Percentiles rank a stretch among this genome's conserved stretches.
These are phyloP conservation scores for Eciton burchellii DNA, from an alignment of 1,140 invertebrate species.

Conservation along the genomic window DNA sequence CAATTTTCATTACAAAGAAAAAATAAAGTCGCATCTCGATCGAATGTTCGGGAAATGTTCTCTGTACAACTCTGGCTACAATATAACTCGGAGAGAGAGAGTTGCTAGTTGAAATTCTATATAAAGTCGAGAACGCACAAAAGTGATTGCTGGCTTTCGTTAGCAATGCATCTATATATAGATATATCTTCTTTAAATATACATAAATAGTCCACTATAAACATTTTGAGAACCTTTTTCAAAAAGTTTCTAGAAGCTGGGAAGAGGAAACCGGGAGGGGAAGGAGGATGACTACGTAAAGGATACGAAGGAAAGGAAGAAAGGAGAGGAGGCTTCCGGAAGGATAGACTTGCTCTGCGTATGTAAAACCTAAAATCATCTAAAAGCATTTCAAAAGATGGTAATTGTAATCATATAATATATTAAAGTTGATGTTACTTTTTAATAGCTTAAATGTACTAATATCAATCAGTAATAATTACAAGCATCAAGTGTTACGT, in stretches of 20 bases:
- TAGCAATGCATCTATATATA: conserved; percentile 73
- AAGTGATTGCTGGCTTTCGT: conserved; percentile 48
- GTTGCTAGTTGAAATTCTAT: conserved; percentile 41
- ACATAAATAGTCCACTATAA: conserved; percentile 81
- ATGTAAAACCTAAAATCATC: conserved; percentile 78
- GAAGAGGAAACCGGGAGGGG: conserved; percentile 47
- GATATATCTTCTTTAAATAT: conserved; percentile 76
- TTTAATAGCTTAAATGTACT: conserved; percentile 85
- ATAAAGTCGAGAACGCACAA: conserved; percentile 44
- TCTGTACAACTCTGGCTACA: conserved; percentile 53
- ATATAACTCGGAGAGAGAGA: conserved; percentile 43
- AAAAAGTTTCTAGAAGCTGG: conserved; percentile 60
- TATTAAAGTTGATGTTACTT: conserved; percentile 84
- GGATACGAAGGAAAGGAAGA: neutral
- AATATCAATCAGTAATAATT: conserved; percentile 85
- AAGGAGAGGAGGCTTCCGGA: conserved; percentile 19
- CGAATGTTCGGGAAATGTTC: neutral
- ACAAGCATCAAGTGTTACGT: conserved; percentile 85
- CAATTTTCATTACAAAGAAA: conserved; percentile 59
- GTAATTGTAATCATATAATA: conserved; percentile 83
- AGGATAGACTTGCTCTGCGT: conserved; percentile 64
- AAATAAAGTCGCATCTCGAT: conserved; percentile 53
- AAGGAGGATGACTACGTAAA: conserved; percentile 16
- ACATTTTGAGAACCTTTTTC: conserved; percentile 67
- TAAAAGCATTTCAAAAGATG: conserved; percentile 79